A percentile compares a stretch with the other conserved stretches of the same genome.
Evolutionary conservation across 1,140 invertebrate species (phyloP).

Genomic region (Hydropsyche tenuis): DNA sequence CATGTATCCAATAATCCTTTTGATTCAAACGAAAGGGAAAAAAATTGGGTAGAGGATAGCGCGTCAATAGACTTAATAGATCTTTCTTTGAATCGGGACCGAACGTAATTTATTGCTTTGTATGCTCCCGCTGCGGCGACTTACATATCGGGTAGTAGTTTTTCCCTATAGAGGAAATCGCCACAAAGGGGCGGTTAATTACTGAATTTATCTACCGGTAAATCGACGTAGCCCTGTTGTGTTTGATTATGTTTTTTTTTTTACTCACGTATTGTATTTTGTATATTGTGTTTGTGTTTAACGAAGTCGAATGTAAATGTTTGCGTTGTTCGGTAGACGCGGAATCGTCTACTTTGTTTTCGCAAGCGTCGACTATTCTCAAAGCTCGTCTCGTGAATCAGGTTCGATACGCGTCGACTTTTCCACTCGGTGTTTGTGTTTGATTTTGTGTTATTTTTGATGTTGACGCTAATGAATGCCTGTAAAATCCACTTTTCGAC

Average conservation of each 20-base stretch:
- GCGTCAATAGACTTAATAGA: constrained; percentile 28
- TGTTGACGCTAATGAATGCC: background rate
- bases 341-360: constrained; percentile 18
- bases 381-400: background rate
- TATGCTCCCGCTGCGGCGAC: background rate
- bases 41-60: background rate
- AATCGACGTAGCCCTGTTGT: too few species aligned
- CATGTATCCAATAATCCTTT: constrained; percentile 35
- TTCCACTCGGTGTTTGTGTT: constrained; percentile 5
- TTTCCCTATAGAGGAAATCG: background rate
- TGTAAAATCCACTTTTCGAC: background rate
- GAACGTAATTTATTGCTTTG: constrained; percentile 31
- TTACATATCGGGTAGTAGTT: too few species aligned
- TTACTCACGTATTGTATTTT: background rate
- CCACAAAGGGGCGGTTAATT: constrained; percentile 3
- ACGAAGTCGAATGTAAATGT: constrained; percentile 5
- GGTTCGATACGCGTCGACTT: background rate
- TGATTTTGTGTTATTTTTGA: constrained; percentile 3
- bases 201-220: background rate
- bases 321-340: background rate
- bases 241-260: background rate
- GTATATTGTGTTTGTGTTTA: background rate
- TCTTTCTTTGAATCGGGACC: constrained; percentile 5
- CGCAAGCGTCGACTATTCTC: background rate
- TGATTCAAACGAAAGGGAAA: constrained; percentile 18